Percentiles rank a stretch among this genome's conserved stretches.
These are phyloP conservation scores for Ploceus nigricollis DNA, from an alignment of 2,113 vertebrate genomes.

Conservation along the genomic window DNA sequence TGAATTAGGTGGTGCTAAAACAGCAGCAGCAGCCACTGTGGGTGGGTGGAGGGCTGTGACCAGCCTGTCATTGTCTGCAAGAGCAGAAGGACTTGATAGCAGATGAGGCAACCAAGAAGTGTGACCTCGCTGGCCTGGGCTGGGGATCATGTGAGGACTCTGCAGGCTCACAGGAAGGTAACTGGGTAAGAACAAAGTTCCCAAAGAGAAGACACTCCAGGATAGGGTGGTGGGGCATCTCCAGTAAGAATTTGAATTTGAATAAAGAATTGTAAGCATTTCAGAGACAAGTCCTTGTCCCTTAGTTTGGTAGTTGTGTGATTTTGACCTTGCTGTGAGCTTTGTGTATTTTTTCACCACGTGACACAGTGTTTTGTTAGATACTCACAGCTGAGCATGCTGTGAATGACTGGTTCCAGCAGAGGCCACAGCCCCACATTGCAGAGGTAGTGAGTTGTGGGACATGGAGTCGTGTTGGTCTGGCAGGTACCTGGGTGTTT, in stretches of 20 bases:
- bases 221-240: not conserved
- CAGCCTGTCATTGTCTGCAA: not conserved
- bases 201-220: not conserved
- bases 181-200: not conserved
- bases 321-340: not conserved
- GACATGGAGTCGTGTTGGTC: too few species aligned
- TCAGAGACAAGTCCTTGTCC: not conserved
- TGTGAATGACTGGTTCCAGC: not conserved
- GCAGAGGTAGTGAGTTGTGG: not conserved
- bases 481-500: not conserved
- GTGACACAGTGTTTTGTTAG: not conserved
- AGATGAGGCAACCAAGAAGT: not conserved
- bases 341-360: not conserved
- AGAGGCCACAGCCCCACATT: not conserved
- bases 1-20: not conserved
- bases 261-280: not conserved
- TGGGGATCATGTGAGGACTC: not conserved
- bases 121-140: fast-evolving
- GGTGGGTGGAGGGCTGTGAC: not conserved
- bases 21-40: not conserved
- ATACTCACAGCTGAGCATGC: not conserved
- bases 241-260: not conserved
- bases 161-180: fast-evolving
- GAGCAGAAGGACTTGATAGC: not conserved
- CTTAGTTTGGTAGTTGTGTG: not conserved